Percentiles rank a stretch among this genome's conserved stretches.
Conservation (phyloP, 2,888 invertebrate genomes). For the Odontocolon sp. region DNA sequence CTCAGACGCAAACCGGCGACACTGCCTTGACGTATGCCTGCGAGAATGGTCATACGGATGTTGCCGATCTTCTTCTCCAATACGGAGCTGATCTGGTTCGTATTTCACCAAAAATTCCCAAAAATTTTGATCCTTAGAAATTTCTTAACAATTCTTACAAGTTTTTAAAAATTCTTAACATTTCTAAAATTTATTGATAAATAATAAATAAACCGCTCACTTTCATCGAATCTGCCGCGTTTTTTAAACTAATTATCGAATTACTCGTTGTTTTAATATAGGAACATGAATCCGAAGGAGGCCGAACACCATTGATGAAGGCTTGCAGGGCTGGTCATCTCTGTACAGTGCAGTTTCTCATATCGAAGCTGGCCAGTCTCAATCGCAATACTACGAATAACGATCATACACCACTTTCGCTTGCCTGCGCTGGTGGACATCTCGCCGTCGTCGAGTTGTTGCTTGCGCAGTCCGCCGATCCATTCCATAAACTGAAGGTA, state of each 20-base stretch:
- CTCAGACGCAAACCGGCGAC: constrained; percentile 96
- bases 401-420: constrained; percentile 97
- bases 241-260: no score
- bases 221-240: neutral
- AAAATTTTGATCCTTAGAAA: neutral
- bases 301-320: constrained; percentile 99
- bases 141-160: neutral
- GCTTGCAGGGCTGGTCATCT: constrained; percentile 98
- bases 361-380: constrained; percentile 93
- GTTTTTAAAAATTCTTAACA: neutral
- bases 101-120: constrained; percentile 28
- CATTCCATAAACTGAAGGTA: constrained; percentile 96
- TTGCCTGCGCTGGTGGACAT: constrained; percentile 98
- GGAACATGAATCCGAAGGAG: constrained; percentile 98
- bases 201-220: no score
- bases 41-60: constrained; percentile 99
- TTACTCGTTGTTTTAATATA: constrained; percentile 71
- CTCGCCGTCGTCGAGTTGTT: constrained; percentile 95
- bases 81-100: constrained; percentile 92
- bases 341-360: constrained; percentile 97
- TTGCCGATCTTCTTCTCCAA: constrained; percentile 94
- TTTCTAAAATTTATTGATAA: constrained; percentile 3
- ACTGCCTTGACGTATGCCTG: constrained; percentile 98
- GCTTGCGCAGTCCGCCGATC: constrained; percentile 95
- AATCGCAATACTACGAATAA: constrained; percentile 95